Conservation (phyloP, 2,797 vertebrate species). For the Halcyon leucocephala region DNA sequence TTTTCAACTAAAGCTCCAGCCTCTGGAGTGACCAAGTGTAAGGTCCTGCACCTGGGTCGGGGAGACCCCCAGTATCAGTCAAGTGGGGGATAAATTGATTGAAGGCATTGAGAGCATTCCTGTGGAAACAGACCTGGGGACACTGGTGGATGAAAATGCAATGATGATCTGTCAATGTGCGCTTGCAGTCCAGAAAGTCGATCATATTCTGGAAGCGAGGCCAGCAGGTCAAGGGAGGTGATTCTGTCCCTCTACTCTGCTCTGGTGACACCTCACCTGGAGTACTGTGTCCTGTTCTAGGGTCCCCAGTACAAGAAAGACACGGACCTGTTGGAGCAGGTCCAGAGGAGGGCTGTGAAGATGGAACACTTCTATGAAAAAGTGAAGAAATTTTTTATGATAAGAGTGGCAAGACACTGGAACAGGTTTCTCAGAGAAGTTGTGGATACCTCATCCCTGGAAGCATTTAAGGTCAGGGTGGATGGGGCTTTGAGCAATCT, state of each 20-base stretch:
- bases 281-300: accelerated
- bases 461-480: not conserved
- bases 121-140: not conserved
- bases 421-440: not conserved
- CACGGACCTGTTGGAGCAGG: not conserved
- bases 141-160: not conserved
- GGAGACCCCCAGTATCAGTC: not conserved
- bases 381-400: not conserved
- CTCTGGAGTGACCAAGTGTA: not conserved
- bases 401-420: not conserved
- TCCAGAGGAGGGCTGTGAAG: not conserved
- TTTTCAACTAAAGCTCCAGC: not conserved
- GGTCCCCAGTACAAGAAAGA: not conserved
- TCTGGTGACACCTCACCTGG: not conserved
- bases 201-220: accelerated
- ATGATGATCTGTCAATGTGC: accelerated
- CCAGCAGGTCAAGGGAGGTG: not conserved
- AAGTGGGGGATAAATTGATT: accelerated
- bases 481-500: not conserved
- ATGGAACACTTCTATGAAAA: not conserved
- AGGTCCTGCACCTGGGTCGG: not conserved
- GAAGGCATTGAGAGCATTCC: not conserved
- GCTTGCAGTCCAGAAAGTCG: accelerated
- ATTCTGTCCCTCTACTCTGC: not conserved
- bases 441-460: too few relatives aligned